Conservation (phyloP, 2,888 invertebrate species). For the Herminia tarsipennalis region DNA sequence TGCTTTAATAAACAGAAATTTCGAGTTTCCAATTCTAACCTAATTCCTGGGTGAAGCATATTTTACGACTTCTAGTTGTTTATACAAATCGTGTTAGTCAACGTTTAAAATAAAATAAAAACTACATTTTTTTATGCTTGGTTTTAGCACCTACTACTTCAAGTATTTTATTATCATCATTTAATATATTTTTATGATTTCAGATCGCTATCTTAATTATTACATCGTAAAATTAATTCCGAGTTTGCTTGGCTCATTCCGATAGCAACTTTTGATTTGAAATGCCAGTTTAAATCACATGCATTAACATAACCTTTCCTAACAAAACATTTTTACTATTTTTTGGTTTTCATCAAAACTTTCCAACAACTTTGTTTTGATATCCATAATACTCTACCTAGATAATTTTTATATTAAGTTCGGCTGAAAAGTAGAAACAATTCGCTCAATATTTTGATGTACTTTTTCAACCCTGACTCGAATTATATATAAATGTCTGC, state of each 20-base stretch:
- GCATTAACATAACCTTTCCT: too few species aligned
- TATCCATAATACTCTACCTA: too few species aligned
- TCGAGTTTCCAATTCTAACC: constrained; percentile 30
- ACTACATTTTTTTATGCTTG: not conserved
- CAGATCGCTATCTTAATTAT: not conserved
- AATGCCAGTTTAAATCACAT: not conserved
- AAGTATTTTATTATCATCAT: constrained; percentile 1
- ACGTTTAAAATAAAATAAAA: constrained; percentile 16
- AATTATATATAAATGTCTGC: constrained; percentile 16
- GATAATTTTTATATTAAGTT: too few species aligned
- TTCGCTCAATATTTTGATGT: not conserved
- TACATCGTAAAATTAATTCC: constrained; percentile 1
- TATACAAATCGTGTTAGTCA: constrained; percentile 15
- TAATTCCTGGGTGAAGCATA: constrained; percentile 29
- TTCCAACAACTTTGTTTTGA: too few species aligned
- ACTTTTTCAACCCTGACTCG: too few species aligned
- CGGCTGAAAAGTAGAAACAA: too few species aligned
- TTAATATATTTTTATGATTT: constrained; percentile 1
- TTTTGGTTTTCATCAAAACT: too few species aligned
- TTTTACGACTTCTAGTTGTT: constrained; percentile 30
- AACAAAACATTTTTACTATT: too few species aligned
- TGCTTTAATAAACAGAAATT: constrained; percentile 28
- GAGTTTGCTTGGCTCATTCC: not conserved
- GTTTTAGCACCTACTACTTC: constrained; percentile 5
- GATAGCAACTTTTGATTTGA: not conserved